phyloP scores from a whole-genome alignment of 2,797 vertebrate species.

The Neostethus bicornis region DNA sequence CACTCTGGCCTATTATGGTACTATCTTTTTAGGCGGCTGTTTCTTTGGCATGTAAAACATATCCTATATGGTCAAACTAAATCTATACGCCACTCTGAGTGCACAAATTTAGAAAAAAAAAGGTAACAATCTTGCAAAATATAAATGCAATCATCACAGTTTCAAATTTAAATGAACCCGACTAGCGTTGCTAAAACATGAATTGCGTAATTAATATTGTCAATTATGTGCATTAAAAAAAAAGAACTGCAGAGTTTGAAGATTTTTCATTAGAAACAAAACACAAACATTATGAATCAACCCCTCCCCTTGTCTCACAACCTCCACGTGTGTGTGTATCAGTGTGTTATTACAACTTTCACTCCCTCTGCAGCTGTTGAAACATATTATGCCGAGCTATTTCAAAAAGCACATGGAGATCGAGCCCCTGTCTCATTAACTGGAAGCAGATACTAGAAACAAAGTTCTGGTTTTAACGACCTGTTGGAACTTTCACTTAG shows the following conservation, averaged over 20 bases:
- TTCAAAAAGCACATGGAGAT: conserved; percentile 26
- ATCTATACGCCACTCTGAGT: background rate
- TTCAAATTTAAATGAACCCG: background rate
- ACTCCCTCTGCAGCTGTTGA: conserved; percentile 70
- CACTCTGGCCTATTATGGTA: conserved; percentile 72
- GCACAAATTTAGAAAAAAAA: background rate
- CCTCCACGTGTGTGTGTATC: no score
- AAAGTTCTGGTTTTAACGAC: conserved; percentile 12
- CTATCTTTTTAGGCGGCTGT: conserved; percentile 10
- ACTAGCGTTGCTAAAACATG: background rate
- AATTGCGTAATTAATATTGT: conserved; percentile 8
- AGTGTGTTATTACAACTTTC: conserved; percentile 51
- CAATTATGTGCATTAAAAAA: background rate
- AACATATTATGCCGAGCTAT: conserved; percentile 53
- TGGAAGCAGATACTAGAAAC: conserved; percentile 26
- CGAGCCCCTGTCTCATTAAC: conserved; percentile 5
- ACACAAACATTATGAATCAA: background rate
- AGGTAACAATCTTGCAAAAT: background rate
- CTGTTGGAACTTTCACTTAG: conserved; percentile 20
- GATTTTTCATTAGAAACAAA: conserved; percentile 17
- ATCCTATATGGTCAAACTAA: conserved; percentile 5
- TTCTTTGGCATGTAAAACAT: conserved; percentile 27
- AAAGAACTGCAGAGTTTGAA: background rate
- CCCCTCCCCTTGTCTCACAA: background rate
- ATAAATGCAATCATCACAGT: background rate